Evolutionary conservation across 2,113 vertebrate genomes (phyloP), one percentile per base, ranked within the genome.

Genomic region (Argyrosomus japonicus): DNA sequence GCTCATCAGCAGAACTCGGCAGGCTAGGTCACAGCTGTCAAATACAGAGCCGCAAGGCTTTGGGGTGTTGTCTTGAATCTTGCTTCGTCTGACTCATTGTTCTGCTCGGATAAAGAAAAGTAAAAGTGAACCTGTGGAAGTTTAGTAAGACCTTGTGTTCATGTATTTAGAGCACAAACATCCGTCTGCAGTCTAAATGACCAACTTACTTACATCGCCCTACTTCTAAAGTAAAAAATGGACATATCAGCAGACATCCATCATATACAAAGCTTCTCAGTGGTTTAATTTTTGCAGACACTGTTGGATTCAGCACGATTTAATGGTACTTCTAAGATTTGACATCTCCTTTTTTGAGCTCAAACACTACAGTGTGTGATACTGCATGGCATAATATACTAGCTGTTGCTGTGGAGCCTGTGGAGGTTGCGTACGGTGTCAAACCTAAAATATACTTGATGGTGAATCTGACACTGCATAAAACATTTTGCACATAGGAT

Each of bases 21-120:
- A 50, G 85, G 71, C 81, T 27, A 19, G 79, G 79, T 82, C 90
- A 84, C 83, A 78, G 74, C 82, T 84, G 88, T 87, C 88, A 77
- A 29, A 84, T 40, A 40, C 74, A 64, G 32, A 81, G 68, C 36
- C 43, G 25, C 56, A 0, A 29, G 76, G 4, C 51, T 54, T 51
- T 25, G 21, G 83, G 54, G 62, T 43, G 36, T 63, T 70, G 36
- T 68, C 77, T 77, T 69, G 27, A 67, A 68, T 79, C 75, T 32
- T 15, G 60, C 47, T 69, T 74, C 56, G 58, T 68, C 19, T 45
- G 57, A 81, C 63, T 82, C 78, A 65, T 57, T 68, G 68, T 62
- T 80, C 27, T 63, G 69, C 65, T 73, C 57, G 13, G 67, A 67
- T 40, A 13, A 83, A 56, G 65, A 60, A 62, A 54, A 69, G 54